Evolutionary conservation across 92 coral and sea anemone species (phyloP), one percentile per base, ranked within the genome.

Genomic region (Phenganax marumi): DNA sequence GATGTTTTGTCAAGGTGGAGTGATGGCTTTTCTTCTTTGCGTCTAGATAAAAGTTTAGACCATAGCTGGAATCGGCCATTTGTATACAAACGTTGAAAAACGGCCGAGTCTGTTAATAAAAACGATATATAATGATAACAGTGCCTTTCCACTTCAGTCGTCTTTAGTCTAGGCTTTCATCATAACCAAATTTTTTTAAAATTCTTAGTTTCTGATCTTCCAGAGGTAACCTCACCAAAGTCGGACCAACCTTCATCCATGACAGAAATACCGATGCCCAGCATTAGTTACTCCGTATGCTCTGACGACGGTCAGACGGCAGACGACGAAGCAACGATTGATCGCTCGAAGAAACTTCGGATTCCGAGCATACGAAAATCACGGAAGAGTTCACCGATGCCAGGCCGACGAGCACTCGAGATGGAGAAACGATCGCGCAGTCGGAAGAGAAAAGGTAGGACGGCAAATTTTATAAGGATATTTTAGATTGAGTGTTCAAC

Each of bases 291-390:
- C 53, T 78, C 83, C 10, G n/a, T 78, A 7, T 61, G 72, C 24
- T 78, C 83, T 3, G 83, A 78, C 58, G 83, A 78, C 53, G 83
- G 83, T 17, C 83, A 78, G 50, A 78, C 83, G 50, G 83, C 83
- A 8, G 83, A 78, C 47, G 83, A 78, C 83, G 83, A 78, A 19
- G 73, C 70, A 7, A 50, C 83, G 9, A 33, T 78, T 47, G 83
- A 78, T 11, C 54, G 83, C 21, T 19, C 72, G 9, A 56, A 61
- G 62, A 78, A 78, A 47, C 58, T 63, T 16, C 58, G 83, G 12
- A 77, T 57, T 43, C 70, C 53, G 14, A 77, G 81, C 69, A 26
- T 77, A 8, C 12, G 81, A 49, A 65, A 62, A 49, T 43, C 53
- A 17, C 66, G 83, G n/a, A 78, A 78, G 58, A 18, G 51, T 46